Percentiles rank a stretch among this genome's conserved stretches.
phyloP scores from a whole-genome alignment of 2,888 invertebrate species.

The Crossocerus cetratus region DNA sequence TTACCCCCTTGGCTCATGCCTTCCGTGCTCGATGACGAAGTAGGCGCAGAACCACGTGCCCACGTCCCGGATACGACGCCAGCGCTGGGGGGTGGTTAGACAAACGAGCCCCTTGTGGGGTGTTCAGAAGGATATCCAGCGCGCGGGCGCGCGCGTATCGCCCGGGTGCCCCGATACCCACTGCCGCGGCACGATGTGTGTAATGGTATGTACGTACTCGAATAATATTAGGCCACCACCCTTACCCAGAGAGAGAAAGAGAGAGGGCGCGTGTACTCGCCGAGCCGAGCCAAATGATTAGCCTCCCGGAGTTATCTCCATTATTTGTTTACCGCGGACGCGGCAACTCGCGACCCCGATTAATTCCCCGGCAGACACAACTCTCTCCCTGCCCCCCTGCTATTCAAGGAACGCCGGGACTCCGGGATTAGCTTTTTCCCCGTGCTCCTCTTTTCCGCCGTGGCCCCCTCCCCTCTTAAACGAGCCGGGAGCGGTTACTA shows the following conservation, averaged over 20 bases:
- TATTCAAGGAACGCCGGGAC: no score
- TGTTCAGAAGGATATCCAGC: slow-evolving; percentile 72
- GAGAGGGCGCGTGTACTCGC: slow-evolving; percentile 57
- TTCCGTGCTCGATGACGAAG: slow-evolving; percentile 63
- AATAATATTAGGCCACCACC: slow-evolving; percentile 67
- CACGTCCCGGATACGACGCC: slow-evolving; percentile 48
- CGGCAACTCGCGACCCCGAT: neutral
- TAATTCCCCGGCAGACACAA: neutral
- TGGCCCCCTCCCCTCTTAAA: no score
- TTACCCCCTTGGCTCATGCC: slow-evolving; percentile 42
- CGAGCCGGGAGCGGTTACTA: no score
- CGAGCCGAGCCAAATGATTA: slow-evolving; percentile 32
- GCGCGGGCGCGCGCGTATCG: slow-evolving; percentile 61
- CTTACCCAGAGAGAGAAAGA: neutral
- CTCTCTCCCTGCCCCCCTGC: no score
- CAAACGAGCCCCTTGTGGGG: slow-evolving; percentile 74
- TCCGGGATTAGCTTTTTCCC: no score
- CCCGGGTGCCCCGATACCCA: slow-evolving; percentile 61
- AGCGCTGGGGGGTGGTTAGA: slow-evolving; percentile 65
- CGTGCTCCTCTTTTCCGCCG: no score
- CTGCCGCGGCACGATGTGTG: slow-evolving; percentile 56
- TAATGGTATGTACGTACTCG: slow-evolving; percentile 71
- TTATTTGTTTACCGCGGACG: slow-evolving; percentile 35
- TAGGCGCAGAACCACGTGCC: slow-evolving; percentile 64
- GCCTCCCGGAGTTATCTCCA: slow-evolving; percentile 29